A percentile compares a stretch with the other conserved stretches of the same genome.
phyloP scores from a whole-genome alignment of 2,797 vertebrate species.

The Macropodus opercularis region DNA sequence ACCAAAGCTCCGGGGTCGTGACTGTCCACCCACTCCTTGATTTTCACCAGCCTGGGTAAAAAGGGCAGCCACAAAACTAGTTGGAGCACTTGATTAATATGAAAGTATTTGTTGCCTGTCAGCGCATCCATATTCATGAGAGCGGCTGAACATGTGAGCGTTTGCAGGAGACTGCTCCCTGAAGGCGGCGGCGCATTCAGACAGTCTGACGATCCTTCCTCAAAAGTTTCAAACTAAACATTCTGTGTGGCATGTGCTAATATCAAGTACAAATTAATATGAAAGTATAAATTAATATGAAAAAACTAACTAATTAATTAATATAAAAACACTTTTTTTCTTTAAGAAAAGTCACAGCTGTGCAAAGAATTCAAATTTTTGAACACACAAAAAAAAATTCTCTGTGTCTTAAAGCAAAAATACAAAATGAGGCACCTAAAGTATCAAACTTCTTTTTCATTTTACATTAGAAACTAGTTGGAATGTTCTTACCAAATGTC shows the following conservation, averaged over 20 bases:
- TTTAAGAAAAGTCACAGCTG: background rate
- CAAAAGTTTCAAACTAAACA: constrained; percentile 22
- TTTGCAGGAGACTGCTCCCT: constrained; percentile 86
- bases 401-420: background rate
- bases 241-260: background rate
- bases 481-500: background rate
- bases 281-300: background rate
- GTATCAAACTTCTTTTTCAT: background rate
- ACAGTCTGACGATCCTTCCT: constrained; percentile 32
- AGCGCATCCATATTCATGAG: constrained; percentile 89
- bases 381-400: no score
- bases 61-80: constrained; percentile 68
- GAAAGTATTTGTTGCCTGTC: constrained; percentile 85
- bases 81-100: constrained; percentile 85
- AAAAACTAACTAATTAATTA: no score
- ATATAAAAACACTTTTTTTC: no score
- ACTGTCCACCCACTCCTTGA: constrained; percentile 97
- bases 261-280: no score
- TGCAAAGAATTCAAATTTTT: no score
- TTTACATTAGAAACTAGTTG: no score
- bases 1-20: constrained; percentile 91
- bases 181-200: constrained; percentile 74
- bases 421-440: background rate
- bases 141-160: constrained; percentile 72
- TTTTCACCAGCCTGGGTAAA: constrained; percentile 92